Conservation (phyloP, 23 tunicate species). For the Corella eumyota region DNA sequence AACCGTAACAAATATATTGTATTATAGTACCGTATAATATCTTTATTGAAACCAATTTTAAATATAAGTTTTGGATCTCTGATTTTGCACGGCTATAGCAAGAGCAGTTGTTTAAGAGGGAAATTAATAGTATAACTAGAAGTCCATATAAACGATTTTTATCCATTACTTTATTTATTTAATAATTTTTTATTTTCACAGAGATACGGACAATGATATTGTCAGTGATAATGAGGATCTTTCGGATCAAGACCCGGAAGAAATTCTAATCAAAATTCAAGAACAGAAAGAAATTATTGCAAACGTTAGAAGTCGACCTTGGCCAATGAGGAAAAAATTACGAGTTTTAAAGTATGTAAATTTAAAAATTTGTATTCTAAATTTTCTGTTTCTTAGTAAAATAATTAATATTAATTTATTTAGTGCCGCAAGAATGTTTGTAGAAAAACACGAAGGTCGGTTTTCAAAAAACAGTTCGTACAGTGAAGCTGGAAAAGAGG, state of each 20-base stretch:
- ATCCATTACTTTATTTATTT: too few relatives aligned
- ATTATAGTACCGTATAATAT: too few relatives aligned
- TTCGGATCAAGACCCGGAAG: constrained; percentile 19
- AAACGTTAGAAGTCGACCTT: constrained; percentile 40
- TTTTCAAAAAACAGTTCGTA: constrained; percentile 15
- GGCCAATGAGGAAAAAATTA: constrained; percentile 59
- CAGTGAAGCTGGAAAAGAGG: constrained; percentile 24
- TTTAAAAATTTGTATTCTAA: not conserved
- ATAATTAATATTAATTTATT: not conserved
- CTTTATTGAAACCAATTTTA: too few relatives aligned
- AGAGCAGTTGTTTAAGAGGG: too few relatives aligned
- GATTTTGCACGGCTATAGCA: too few relatives aligned
- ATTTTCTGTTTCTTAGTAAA: not conserved
- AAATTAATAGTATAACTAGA: too few relatives aligned
- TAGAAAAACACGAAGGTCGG: constrained; percentile 42
- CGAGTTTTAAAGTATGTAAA: constrained; percentile 36
- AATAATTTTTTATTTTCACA: not conserved
- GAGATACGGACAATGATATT: constrained; percentile 12
- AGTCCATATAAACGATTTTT: too few relatives aligned
- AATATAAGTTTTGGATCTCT: too few relatives aligned
- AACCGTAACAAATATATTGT: too few relatives aligned
- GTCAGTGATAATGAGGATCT: constrained; percentile 8
- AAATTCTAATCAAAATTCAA: constrained; percentile 25
- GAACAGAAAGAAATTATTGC: constrained; percentile 44
- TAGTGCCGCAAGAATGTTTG: constrained; percentile 19